Conservation (phyloP, 2,888 invertebrate species). For the Acronicta alni region DNA sequence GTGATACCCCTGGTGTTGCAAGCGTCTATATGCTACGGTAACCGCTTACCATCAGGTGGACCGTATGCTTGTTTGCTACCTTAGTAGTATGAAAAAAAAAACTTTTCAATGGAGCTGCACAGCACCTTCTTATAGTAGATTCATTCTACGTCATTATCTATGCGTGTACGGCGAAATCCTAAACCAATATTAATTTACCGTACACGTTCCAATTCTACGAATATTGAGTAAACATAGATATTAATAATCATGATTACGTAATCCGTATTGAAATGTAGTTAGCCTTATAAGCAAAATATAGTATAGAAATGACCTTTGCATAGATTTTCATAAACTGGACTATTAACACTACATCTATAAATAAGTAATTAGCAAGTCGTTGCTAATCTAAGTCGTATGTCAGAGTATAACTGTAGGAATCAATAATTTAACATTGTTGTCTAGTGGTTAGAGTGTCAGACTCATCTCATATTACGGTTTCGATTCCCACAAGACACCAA, state of each 20-base stretch:
- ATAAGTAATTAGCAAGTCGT: background rate
- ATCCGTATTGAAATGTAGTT: background rate
- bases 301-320: constrained; percentile 5
- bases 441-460: too few relatives aligned
- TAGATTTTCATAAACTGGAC: constrained; percentile 7
- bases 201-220: constrained; percentile 15
- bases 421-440: too few relatives aligned
- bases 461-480: too few relatives aligned
- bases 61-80: too few relatives aligned
- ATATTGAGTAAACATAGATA: constrained; percentile 12
- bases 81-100: too few relatives aligned
- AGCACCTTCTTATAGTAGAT: background rate
- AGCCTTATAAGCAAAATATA: background rate
- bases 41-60: too few relatives aligned
- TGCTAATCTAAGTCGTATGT: background rate
- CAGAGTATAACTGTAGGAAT: too few relatives aligned
- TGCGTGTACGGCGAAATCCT: constrained; percentile 3
- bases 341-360: constrained; percentile 1
- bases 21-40: too few relatives aligned
- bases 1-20: too few relatives aligned
- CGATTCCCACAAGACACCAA: too few relatives aligned
- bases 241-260: background rate
- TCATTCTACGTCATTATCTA: background rate
- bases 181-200: constrained; percentile 14
- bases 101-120: too few relatives aligned